Conservation (phyloP, 2,113 vertebrate genomes). For the Capra hircus region DNA sequence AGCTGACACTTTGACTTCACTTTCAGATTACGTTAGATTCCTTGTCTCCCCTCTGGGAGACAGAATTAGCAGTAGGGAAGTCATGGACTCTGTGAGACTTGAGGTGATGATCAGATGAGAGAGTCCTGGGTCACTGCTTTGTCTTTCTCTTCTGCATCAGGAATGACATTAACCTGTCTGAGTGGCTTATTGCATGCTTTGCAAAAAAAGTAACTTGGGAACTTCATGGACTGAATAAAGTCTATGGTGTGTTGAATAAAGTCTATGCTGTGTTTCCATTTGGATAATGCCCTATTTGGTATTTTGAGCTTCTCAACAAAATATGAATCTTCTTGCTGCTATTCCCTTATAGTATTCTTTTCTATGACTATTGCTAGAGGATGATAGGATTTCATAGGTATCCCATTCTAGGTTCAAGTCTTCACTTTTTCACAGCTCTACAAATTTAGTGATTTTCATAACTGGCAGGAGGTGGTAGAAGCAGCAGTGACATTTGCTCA, state of each 20-base stretch:
- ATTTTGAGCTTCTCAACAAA: slow-evolving; percentile 5
- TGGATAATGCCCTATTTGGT: slow-evolving; percentile 1
- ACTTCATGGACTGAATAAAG: background rate
- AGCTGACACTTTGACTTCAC: background rate
- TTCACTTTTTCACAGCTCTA: background rate
- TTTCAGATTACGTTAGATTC: background rate
- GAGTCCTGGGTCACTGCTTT: background rate
- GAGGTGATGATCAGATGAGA: background rate
- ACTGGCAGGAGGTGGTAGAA: background rate
- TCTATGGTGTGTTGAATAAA: background rate
- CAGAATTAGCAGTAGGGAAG: background rate
- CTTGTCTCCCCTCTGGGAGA: background rate
- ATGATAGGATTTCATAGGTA: background rate
- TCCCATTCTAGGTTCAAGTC: background rate
- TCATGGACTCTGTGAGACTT: background rate
- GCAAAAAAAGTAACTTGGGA: background rate
- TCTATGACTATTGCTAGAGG: background rate
- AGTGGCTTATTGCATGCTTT: background rate
- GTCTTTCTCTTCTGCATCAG: background rate
- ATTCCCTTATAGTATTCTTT: background rate
- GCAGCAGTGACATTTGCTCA: background rate
- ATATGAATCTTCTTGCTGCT: background rate
- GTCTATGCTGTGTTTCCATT: background rate
- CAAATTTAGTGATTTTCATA: background rate
- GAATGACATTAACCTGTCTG: background rate